phyloP scores from a whole-genome alignment of 2,888 invertebrate species.

The Cryptops parisi region DNA sequence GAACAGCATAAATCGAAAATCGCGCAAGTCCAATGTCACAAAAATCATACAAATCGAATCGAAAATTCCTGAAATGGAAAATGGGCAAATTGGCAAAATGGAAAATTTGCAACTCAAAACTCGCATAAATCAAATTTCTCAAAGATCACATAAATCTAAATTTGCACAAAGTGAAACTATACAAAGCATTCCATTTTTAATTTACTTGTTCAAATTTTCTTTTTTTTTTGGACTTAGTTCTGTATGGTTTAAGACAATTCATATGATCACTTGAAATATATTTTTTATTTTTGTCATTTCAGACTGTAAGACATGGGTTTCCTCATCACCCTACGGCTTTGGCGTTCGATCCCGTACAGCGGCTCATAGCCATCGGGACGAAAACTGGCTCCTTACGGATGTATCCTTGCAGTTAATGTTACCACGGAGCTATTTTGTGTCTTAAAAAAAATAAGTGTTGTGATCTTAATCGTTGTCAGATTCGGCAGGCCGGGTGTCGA shows the following conservation, averaged over 20 bases:
- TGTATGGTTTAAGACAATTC: no score
- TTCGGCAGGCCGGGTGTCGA: slow-evolving; percentile 96
- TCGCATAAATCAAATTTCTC: no score
- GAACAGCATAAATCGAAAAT: no score
- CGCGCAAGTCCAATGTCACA: no score
- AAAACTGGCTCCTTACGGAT: slow-evolving; percentile 87
- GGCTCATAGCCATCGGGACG: slow-evolving; percentile 90
- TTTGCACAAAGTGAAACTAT: no score
- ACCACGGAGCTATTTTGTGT: no score
- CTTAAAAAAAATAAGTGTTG: no score
- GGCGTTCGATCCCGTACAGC: slow-evolving; percentile 97
- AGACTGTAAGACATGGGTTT: slow-evolving; percentile 92
- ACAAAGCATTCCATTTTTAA: background rate
- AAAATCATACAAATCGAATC: no score
- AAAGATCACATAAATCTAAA: no score
- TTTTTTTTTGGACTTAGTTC: slow-evolving; percentile 4
- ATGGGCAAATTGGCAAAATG: background rate
- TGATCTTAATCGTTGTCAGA: slow-evolving; percentile 38
- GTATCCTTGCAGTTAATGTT: slow-evolving; percentile 48
- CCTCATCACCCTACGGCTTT: slow-evolving; percentile 93
- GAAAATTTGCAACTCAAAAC: background rate
- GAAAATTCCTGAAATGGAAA: no score
- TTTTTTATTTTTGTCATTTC: slow-evolving; percentile 30
- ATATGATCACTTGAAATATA: slow-evolving; percentile 18
- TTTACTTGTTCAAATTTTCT: background rate